These are phyloP conservation scores for Sphaeramia orbicularis DNA, from an alignment of 2,797 vertebrate species.

Conservation along the genomic window DNA sequence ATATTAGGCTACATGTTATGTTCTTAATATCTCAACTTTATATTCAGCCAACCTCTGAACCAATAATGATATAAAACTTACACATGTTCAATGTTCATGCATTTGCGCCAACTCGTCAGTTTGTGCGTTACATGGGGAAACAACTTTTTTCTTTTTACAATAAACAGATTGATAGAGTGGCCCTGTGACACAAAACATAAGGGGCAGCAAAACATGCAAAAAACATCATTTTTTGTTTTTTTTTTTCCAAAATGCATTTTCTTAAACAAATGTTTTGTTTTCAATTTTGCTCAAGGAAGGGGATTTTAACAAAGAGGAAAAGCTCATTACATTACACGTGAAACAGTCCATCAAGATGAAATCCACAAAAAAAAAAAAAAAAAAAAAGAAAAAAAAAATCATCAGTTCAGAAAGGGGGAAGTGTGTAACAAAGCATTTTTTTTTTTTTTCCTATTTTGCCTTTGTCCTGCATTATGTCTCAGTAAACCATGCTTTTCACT, in stretches of 20 bases:
- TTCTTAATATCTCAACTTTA: conserved; percentile 47
- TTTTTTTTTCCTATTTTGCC: conserved; percentile 71
- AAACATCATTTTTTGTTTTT: conserved; percentile 29
- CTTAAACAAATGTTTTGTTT: conserved; percentile 53
- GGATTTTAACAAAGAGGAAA: conserved; percentile 34
- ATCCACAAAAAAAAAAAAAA: conserved; percentile 46
- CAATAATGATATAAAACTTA: conserved; percentile 62
- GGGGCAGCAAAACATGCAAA: conserved; percentile 76
- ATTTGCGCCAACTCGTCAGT: conserved; percentile 62
- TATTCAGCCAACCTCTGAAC: conserved; percentile 44
- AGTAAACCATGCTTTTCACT: conserved; percentile 68
- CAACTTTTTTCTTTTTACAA: conserved; percentile 31
- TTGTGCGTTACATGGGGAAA: conserved; percentile 46
- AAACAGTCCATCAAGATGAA: conserved; percentile 66
- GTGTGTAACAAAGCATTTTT: conserved; percentile 63
- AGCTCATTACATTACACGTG: conserved; percentile 63
- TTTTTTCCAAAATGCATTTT: conserved; percentile 61
- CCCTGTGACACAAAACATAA: conserved; percentile 66
- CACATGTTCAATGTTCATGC: conserved; percentile 75
- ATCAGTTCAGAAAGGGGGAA: conserved; percentile 54
- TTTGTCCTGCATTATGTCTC: conserved; percentile 55
- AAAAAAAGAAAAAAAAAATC: conserved; percentile 43
- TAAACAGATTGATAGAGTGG: conserved; percentile 58
- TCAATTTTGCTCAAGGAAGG: conserved; percentile 36
- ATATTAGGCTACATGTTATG: conserved; percentile 58